Evolutionary conservation across 2,113 vertebrate species (phyloP), one percentile per base, ranked within the genome.

Genomic region (Oreocharis arfaki): DNA sequence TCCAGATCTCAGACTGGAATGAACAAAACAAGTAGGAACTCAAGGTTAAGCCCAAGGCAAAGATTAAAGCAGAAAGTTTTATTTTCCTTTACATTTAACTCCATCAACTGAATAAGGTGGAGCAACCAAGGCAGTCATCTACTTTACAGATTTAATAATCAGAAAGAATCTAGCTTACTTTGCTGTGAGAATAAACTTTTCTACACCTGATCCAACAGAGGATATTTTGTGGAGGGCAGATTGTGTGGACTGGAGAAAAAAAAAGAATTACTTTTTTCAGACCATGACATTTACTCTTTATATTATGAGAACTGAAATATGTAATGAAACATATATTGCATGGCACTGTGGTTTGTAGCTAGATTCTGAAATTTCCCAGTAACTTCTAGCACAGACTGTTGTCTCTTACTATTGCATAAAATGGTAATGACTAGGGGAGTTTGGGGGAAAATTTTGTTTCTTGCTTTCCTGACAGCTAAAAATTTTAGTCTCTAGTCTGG

Each of bases 41-140:
- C 46, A 69, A 89, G 84, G 37, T 87, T 86, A 94, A 91, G 74
- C 78, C 75, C 19, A 87, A 96, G 94, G 84, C 84, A 89, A 92
- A 87, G 78, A 96, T 85, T 96, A 89, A 75, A 69, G 27, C 19
- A 85, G 70, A 82, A 87, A 53, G 14, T 73, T 89, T 91, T 23
- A 41, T 91, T 92, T 93, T 75, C 26, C 76, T 85, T 96, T 87
- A 76, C 26, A 23, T 95, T 93, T 83, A 94, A 26, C 74, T 82
- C 28, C 70, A 65, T 61, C 59, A 65, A 9, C 53, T 69, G 69
- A 87, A 91, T 87, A 28, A 75, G 32, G 53, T 49, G 46, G 19
- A 89, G 23, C 81, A 93, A 91, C 13, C n/a, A 65, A 78, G 20
- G 46, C 52, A 88, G 74, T 74, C 30, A 74, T 39, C 33, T 89